These are phyloP conservation scores for Trichechus manatus DNA, from an alignment of 2,113 vertebrate genomes.

Conservation along the genomic window DNA sequence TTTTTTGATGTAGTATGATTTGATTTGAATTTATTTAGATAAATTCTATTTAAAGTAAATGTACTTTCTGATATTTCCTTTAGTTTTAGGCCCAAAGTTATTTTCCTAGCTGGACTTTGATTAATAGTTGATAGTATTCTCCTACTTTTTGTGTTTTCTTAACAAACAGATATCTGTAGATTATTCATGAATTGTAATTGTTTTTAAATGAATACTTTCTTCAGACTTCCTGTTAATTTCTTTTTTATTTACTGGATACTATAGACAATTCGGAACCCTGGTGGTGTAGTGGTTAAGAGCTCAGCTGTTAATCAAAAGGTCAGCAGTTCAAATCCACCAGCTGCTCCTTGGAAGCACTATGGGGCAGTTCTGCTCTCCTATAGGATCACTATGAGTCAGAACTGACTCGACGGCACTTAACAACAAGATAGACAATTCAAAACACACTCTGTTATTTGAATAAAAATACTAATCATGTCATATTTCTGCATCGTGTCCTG, in stretches of 20 bases:
- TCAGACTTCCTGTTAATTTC: background rate
- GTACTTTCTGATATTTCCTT: background rate
- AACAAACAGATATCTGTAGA: slow-evolving; percentile 60
- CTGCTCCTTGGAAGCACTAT: too few relatives aligned
- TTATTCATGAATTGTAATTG: slow-evolving; percentile 50
- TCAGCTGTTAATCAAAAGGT: too few relatives aligned
- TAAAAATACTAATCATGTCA: slow-evolving; percentile 52
- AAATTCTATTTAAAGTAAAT: slow-evolving; percentile 37
- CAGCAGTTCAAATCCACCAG: too few relatives aligned
- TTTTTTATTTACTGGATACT: background rate
- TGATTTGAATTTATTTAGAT: slow-evolving; percentile 49
- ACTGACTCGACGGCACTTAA: too few relatives aligned
- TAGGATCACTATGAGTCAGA: too few relatives aligned
- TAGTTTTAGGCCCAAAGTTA: slow-evolving; percentile 34
- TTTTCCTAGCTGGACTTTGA: slow-evolving; percentile 60
- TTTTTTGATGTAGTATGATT: background rate
- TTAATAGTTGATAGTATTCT: slow-evolving; percentile 48
- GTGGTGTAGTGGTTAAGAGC: too few relatives aligned
- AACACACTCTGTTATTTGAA: background rate
- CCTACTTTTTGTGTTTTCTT: slow-evolving; percentile 53
- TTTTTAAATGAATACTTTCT: slow-evolving; percentile 55
- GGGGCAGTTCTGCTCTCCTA: too few relatives aligned
- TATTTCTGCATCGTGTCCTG: slow-evolving; percentile 29
- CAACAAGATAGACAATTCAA: too few relatives aligned
- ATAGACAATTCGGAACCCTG: background rate